Conservation (phyloP, 2,797 vertebrate species). For the Chrosomus eos region DNA sequence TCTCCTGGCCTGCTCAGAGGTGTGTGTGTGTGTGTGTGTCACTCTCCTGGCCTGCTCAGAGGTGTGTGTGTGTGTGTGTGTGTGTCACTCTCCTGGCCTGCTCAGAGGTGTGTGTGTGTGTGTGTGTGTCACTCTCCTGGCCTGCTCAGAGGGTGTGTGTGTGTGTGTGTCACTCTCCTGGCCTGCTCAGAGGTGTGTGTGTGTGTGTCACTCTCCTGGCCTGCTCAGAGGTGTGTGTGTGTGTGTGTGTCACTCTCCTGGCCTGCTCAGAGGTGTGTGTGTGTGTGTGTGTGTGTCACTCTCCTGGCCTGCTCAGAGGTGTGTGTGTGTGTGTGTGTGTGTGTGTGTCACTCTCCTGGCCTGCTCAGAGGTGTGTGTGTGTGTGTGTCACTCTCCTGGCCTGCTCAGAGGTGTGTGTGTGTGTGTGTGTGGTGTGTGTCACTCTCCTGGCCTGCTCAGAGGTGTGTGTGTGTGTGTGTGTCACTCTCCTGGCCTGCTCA, state of each 20-base stretch:
- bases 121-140: not conserved
- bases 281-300: not conserved
- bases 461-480: too few relatives aligned
- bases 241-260: not conserved
- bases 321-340: too few relatives aligned
- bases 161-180: not conserved
- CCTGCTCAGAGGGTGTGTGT: slow-evolving; percentile 27
- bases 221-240: slow-evolving; percentile 32
- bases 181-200: slow-evolving; percentile 32
- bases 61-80: too few relatives aligned
- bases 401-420: too few relatives aligned
- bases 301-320: slow-evolving; percentile 38
- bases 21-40: not conserved
- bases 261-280: slow-evolving; percentile 41
- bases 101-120: not conserved
- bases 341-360: not conserved
- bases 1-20: slow-evolving; percentile 31
- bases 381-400: not conserved
- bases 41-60: slow-evolving; percentile 31
- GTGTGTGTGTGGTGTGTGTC: not conserved
- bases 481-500: slow-evolving; percentile 30
- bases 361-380: slow-evolving; percentile 30
- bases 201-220: not conserved
- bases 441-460: slow-evolving; percentile 31
- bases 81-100: slow-evolving; percentile 9